Evolutionary conservation across 2,113 vertebrate species (phyloP), one percentile per base, ranked within the genome.

Genomic region (Electrona antarctica): DNA sequence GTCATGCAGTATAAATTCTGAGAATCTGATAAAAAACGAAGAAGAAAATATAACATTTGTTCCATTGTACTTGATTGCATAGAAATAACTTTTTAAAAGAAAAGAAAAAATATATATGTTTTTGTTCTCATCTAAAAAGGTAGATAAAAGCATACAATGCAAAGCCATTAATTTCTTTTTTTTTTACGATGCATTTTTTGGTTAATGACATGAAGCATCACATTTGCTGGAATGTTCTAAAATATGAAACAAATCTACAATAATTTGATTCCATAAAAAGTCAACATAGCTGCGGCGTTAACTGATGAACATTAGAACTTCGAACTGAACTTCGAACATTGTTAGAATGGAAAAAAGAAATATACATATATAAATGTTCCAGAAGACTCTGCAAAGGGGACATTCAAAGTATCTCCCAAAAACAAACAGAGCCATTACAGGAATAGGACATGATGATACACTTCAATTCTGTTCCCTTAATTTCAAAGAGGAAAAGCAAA

Each of bases 11-110:
- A 41, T 41, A 41, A 41, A 41, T 41, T 45, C 81, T 65, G 76
- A 90, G 73, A 77, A 71, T 86, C 73, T 41, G 33, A 75, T 74
- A 13, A 68, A 47, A 84, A 70, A 79, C 21, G 21, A 21, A 21
- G 21, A 21, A 21, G 1, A 21, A 21, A 21, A 21, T 21, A 21
- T 64, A 84, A 84, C 74, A 71, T 86, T 90, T 92, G 89, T 89
- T 92, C 84, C 67, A 15, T 85, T 86, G 76, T 90, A 79, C 86
- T 89, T 87, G 79, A 86, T 91, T 93, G 87, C 87, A 93, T 93
- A 91, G 84, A 90, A 90, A 89, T 87, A 15, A 85, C 70, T 47
- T 77, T 21, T 82, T n/a, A 82, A 71, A 80, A 75, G 45, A 15
- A 60, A 15, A n/a, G 63, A 49, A 55, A 13, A 21, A 46, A 48